These are phyloP conservation scores for Pimephales promelas DNA, from an alignment of 2,113 vertebrate genomes.

Conservation along the genomic window DNA sequence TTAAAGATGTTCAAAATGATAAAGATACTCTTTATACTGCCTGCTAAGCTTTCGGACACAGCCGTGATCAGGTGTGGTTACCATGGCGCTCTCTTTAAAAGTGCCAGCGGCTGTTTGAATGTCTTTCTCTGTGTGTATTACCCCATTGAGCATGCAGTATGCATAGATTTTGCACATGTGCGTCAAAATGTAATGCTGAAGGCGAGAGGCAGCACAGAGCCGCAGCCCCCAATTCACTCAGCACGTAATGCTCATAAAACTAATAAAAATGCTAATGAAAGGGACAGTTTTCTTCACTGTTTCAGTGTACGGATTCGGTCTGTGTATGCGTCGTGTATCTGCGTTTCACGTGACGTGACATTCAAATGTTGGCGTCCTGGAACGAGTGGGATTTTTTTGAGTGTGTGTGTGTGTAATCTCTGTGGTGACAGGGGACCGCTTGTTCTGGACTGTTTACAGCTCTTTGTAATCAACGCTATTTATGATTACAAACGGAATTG, in stretches of 20 bases:
- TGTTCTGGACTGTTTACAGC: constrained; percentile 60
- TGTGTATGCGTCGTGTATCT: neutral
- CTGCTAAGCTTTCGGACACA: neutral
- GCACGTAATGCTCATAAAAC: constrained; percentile 97
- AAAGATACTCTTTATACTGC: neutral
- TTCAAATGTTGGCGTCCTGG: neutral
- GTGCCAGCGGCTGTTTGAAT: constrained; percentile 42
- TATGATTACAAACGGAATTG: constrained; percentile 66
- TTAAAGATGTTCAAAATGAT: neutral
- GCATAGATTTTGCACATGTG: neutral
- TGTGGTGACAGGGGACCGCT: constrained; percentile 55
- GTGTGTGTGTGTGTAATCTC: constrained; percentile 49
- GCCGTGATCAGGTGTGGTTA: constrained; percentile 38
- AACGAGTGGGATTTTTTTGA: constrained; percentile 26
- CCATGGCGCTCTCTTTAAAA: constrained; percentile 32
- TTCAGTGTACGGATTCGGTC: neutral
- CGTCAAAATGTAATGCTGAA: constrained; percentile 76
- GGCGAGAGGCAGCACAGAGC: constrained; percentile 79
- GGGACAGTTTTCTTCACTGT: constrained; percentile 81
- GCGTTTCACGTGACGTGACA: constrained; percentile 15
- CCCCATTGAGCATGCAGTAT: constrained; percentile 33
- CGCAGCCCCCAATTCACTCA: constrained; percentile 91
- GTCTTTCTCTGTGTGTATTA: constrained; percentile 33
- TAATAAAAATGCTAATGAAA: constrained; percentile 53
- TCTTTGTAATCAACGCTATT: constrained; percentile 68